Conservation (phyloP, 2,888 invertebrate species). For the Mesodorylaimus sp. region DNA sequence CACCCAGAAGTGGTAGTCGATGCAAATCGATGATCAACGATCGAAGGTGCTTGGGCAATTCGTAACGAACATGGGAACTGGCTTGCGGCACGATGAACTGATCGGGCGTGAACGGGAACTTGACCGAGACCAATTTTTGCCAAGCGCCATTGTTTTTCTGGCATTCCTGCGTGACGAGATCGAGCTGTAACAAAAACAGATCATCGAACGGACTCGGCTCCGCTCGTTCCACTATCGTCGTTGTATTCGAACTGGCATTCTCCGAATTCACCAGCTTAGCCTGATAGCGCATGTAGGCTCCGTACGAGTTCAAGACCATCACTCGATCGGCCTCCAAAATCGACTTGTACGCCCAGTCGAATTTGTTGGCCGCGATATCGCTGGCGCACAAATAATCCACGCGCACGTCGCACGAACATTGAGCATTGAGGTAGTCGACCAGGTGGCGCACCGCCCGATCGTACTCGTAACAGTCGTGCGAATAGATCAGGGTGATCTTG, state of each 20-base stretch:
- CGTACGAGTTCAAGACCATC: constrained; percentile 24
- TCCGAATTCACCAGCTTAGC: constrained; percentile 13
- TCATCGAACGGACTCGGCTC: no score
- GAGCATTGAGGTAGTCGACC: constrained; percentile 16
- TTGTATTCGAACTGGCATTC: no score
- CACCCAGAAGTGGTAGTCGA: no score
- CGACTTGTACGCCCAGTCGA: constrained; percentile 22
- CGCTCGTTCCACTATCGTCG: no score
- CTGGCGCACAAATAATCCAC: neutral
- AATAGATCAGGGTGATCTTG: constrained; percentile 21
- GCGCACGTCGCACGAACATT: neutral
- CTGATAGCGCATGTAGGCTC: constrained; percentile 19
- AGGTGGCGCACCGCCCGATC: constrained; percentile 23
- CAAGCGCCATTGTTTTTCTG: neutral
- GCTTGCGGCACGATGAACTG: neutral
- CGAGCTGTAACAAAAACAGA: neutral
- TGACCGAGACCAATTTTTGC: neutral
- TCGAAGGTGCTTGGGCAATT: no score
- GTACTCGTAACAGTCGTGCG: constrained; percentile 23
- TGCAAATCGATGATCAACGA: no score
- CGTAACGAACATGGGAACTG: no score
- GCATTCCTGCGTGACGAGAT: neutral
- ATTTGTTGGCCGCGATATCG: constrained; percentile 22
- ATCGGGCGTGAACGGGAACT: neutral
- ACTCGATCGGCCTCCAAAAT: constrained; percentile 24